Conservation (phyloP, 2,113 vertebrate species). For the Oreochromis aureus region DNA sequence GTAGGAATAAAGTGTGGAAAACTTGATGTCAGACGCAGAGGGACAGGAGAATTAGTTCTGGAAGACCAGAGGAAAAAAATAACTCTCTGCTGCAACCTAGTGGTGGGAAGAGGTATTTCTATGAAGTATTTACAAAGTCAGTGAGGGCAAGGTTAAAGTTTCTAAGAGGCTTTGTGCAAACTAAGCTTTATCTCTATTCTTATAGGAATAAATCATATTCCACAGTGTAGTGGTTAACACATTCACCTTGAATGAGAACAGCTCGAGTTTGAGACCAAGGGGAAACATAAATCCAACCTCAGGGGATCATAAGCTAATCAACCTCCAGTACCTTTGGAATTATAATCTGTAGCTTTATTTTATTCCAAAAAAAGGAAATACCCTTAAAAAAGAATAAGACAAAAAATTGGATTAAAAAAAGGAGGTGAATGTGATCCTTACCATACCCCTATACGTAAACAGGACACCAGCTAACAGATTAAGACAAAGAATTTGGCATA, state of each 20-base stretch:
- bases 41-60: background rate
- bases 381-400: background rate
- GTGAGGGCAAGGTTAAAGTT: background rate
- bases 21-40: background rate
- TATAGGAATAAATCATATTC: background rate
- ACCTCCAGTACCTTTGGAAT: background rate
- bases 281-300: background rate
- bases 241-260: background rate
- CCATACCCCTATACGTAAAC: background rate
- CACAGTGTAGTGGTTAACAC: background rate
- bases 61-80: background rate
- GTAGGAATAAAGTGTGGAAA: background rate
- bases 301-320: background rate
- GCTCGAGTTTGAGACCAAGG: background rate
- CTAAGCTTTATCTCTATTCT: background rate
- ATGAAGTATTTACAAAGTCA: background rate
- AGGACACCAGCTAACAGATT: background rate
- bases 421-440: background rate
- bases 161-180: background rate
- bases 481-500: background rate
- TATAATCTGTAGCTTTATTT: background rate
- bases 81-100: conserved; percentile 16
- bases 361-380: background rate
- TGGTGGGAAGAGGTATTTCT: background rate
- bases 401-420: background rate